Evolutionary conservation across 2,888 invertebrate genomes (phyloP).

Genomic region (Drosophila glabriapex): DNA sequence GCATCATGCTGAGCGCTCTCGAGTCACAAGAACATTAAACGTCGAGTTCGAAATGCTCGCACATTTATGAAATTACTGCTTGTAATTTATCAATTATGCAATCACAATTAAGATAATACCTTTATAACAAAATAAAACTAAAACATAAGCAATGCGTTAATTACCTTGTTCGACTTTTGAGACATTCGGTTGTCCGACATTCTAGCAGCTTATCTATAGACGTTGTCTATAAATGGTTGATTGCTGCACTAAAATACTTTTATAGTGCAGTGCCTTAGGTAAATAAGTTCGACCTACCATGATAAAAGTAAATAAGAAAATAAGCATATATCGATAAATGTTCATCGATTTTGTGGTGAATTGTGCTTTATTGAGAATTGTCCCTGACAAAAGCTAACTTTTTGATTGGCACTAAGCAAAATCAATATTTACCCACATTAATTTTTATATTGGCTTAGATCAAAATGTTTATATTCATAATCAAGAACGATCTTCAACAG

Average conservation of each 20-base stretch:
- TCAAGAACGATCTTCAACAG: background rate
- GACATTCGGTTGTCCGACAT: constrained; percentile 9
- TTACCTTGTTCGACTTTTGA: constrained; percentile 12
- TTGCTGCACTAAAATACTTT: background rate
- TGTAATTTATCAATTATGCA: constrained; percentile 47
- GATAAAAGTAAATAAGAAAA: constrained; percentile 17
- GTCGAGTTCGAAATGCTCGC: background rate
- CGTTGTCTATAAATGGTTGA: constrained; percentile 23
- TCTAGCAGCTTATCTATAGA: constrained; percentile 41
- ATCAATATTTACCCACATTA: background rate
- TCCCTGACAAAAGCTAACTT: background rate
- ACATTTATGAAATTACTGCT: constrained; percentile 48
- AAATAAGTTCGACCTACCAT: background rate
- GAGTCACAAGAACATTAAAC: constrained; percentile 20
- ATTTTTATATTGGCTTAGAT: background rate
- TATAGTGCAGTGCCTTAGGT: constrained; percentile 3
- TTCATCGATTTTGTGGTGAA: constrained; percentile 6
- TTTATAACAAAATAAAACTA: constrained; percentile 25
- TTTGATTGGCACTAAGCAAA: background rate
- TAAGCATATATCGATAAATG: constrained; percentile 9
- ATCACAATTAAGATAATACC: constrained; percentile 53
- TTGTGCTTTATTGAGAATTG: background rate
- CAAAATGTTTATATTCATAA: background rate
- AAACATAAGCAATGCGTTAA: constrained; percentile 19
- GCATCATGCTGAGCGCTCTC: constrained; percentile 55